phyloP scores from a whole-genome alignment of 2,797 vertebrate genomes.

The Hydrocynus forskahlii region DNA sequence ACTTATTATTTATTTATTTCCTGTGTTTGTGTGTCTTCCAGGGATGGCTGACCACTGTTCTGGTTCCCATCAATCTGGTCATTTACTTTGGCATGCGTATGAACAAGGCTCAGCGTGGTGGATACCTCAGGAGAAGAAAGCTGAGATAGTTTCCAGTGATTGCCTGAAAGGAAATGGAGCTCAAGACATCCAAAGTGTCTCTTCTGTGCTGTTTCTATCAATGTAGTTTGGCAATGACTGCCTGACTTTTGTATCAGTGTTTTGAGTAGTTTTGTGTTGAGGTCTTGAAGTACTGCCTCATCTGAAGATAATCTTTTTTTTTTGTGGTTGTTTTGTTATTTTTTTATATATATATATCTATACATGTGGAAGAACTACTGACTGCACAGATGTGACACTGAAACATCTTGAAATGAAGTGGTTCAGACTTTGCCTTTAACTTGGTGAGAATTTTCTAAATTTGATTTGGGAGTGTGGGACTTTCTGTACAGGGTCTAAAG shows the following conservation, averaged over 20 bases:
- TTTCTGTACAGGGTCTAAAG: slow-evolving; percentile 37
- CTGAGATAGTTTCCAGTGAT: slow-evolving; percentile 66
- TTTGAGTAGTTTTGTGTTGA: slow-evolving; percentile 34
- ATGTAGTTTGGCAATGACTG: slow-evolving; percentile 16
- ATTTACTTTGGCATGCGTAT: slow-evolving; percentile 70
- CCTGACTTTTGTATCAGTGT: slow-evolving; percentile 52
- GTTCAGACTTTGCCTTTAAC: slow-evolving; percentile 38
- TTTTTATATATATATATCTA: slow-evolving; percentile 29
- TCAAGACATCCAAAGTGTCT: slow-evolving; percentile 11
- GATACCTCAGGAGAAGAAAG: slow-evolving; percentile 81
- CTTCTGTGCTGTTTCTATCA: background rate
- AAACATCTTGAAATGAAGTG: slow-evolving; percentile 42
- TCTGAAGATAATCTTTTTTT: background rate
- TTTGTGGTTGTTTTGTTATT: background rate
- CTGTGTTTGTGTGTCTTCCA: slow-evolving; percentile 59
- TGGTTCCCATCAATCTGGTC: slow-evolving; percentile 76
- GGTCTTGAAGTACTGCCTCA: slow-evolving; percentile 14
- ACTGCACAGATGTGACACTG: slow-evolving; percentile 44
- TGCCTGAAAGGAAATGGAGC: slow-evolving; percentile 19
- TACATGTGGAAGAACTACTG: slow-evolving; percentile 36
- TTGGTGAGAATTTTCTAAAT: slow-evolving; percentile 11
- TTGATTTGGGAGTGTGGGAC: slow-evolving; percentile 33
- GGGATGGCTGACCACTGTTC: slow-evolving; percentile 76
- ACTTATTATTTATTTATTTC: background rate
- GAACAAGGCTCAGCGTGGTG: slow-evolving; percentile 80